phyloP scores from a whole-genome alignment of 2,888 invertebrate species.

The Heliconius sara region DNA sequence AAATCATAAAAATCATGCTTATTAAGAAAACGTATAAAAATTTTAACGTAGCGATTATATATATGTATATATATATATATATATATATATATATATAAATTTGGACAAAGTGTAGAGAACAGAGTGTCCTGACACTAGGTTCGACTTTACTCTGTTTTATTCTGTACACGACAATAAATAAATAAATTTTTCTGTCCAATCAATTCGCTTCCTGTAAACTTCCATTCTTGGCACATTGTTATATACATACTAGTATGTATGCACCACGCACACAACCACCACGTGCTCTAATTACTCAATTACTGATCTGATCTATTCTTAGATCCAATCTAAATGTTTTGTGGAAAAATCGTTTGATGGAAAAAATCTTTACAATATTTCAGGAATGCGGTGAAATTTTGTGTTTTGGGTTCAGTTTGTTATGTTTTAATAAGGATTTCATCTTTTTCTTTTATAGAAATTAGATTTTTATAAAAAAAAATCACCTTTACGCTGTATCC shows the following conservation, averaged over 20 bases:
- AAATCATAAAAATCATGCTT: too few species aligned
- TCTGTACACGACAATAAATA: too few species aligned
- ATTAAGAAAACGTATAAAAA: too few species aligned
- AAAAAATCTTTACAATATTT: not conserved
- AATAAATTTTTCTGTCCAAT: too few species aligned
- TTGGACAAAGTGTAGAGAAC: not conserved
- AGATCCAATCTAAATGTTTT: constrained; percentile 41
- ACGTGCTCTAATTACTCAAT: constrained; percentile 69
- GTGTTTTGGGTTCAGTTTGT: not conserved
- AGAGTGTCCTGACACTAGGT: not conserved
- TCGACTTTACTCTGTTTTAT: too few species aligned
- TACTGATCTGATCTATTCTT: constrained; percentile 62
- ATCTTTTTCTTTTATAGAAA: too few species aligned
- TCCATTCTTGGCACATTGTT: constrained; percentile 3
- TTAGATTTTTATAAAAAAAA: too few species aligned
- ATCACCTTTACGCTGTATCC: too few species aligned
- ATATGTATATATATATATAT: too few species aligned
- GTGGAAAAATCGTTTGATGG: constrained; percentile 44
- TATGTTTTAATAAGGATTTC: too few species aligned
- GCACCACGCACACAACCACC: constrained; percentile 45
- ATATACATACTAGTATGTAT: not conserved
- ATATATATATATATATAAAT: too few species aligned
- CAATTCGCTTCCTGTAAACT: not conserved
- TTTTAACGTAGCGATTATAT: too few species aligned
- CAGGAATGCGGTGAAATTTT: not conserved